These are phyloP conservation scores for Drosophila lowei DNA, from an alignment of 1,140 invertebrate species.

Conservation along the genomic window DNA sequence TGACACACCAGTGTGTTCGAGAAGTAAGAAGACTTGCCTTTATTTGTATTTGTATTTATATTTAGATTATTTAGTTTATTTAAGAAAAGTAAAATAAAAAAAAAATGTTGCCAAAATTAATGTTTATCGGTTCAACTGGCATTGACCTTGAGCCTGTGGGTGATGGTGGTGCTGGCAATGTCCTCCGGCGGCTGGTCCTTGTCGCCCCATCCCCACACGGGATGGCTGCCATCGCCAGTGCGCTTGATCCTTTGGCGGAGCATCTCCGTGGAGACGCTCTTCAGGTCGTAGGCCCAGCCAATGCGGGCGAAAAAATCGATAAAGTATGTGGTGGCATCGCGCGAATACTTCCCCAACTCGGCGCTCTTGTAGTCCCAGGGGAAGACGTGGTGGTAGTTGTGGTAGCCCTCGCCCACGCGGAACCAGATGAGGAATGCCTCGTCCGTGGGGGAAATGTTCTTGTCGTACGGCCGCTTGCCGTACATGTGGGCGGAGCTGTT, in stretches of 20 bases:
- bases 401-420: conserved; percentile 94
- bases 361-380: conserved; percentile 95
- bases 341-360: conserved; percentile 90
- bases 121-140: no score
- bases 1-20: no score
- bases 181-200: conserved; percentile 89
- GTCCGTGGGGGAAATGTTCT: conserved; percentile 90
- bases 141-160: conserved; percentile 84
- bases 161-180: conserved; percentile 86
- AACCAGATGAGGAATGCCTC: conserved; percentile 86
- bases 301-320: conserved; percentile 93
- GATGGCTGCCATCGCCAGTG: conserved; percentile 91
- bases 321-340: conserved; percentile 92
- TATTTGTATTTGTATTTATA: no score
- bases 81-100: no score
- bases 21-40: no score
- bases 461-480: conserved; percentile 95
- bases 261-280: conserved; percentile 89
- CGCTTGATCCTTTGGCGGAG: conserved; percentile 87
- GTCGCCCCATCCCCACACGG: conserved; percentile 93
- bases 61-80: no score
- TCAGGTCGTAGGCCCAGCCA: conserved; percentile 94
- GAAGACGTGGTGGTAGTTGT: conserved; percentile 98
- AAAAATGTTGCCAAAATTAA: no score
- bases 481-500: conserved; percentile 97